Evolutionary conservation across 2,888 invertebrate species (phyloP).

Genomic region (Tachina grossa): DNA sequence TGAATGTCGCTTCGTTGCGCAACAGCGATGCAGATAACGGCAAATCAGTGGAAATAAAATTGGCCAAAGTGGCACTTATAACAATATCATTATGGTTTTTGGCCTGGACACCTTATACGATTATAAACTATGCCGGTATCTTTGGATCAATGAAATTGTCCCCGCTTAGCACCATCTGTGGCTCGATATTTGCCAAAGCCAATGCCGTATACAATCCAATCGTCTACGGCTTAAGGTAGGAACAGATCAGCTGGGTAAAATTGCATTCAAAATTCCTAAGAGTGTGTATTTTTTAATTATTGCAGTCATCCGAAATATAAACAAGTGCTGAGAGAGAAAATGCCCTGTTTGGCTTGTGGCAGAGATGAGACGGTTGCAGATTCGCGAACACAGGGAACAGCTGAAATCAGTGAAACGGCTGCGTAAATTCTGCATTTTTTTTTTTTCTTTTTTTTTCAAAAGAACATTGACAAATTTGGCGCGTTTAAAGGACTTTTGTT

Average conservation of each 20-base stretch:
- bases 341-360: constrained; percentile 85
- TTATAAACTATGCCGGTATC: constrained; percentile 84
- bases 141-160: constrained; percentile 83
- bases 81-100: constrained; percentile 87
- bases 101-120: constrained; percentile 87
- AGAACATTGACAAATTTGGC: constrained; percentile 29
- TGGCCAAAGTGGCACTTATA: constrained; percentile 86
- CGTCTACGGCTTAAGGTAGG: constrained; percentile 86
- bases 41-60: constrained; percentile 84
- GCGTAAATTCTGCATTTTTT: constrained; percentile 73
- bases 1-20: constrained; percentile 86
- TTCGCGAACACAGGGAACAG: constrained; percentile 79
- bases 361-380: constrained; percentile 76
- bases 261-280: background rate
- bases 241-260: background rate
- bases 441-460: background rate
- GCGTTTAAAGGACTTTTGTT: constrained; percentile 44
- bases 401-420: constrained; percentile 79
- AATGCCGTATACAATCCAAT: constrained; percentile 85
- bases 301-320: constrained; percentile 86
- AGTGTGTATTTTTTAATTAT: constrained; percentile 2
- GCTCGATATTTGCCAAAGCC: constrained; percentile 86
- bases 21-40: constrained; percentile 83
- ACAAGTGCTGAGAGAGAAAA: constrained; percentile 85
- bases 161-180: constrained; percentile 84